Evolutionary conservation across 2,113 vertebrate genomes (phyloP), one percentile per base, ranked within the genome.

Genomic region (Larimichthys polyactis): DNA sequence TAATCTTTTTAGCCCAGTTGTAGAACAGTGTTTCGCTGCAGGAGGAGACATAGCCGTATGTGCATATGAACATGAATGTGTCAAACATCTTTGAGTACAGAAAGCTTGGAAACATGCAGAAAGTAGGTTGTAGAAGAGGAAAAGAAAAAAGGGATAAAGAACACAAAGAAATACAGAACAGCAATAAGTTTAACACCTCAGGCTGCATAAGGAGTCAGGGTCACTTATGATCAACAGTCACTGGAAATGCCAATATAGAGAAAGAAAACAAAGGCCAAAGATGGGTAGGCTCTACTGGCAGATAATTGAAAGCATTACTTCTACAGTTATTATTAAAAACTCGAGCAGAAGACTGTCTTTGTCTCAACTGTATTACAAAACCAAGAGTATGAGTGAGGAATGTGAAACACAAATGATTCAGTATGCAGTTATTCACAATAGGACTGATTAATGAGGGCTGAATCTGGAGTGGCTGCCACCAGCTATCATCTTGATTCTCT

Each of bases 351-450:
- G 12, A 55, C 24, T 3, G 24, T 8, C n/a, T 73, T 59, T 14
- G 54, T 71, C 36, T 73, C 72, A 67, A 36, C 59, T 60, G 2
- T 58, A 63, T 63, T 51, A 84, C 46, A 80, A 77, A 87, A 48
- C n/a, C 44, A 52, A n/a, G 44, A 40, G 36, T 48, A 65, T 22
- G 43, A 68, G 55, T 22, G 24, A 60, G 57, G 76, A 86, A 52
- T 71, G 51, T 63, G 57, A 76, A 75, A 71, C 55, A 68, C 20
- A 73, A 78, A 64, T 40, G 22, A 77, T 70, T 84, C 67, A 58
- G 46, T 78, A 65, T 84, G 84, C 81, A 83, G 57, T 84, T 87
- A 77, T 79, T 82, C 78, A 82, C 81, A 86, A 70, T 71, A 80
- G 46, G 63, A 68, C 57, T 81, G 75, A 85, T 87, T 71, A 85